phyloP scores from a whole-genome alignment of 2,797 vertebrate genomes.

The Fringilla coelebs region DNA sequence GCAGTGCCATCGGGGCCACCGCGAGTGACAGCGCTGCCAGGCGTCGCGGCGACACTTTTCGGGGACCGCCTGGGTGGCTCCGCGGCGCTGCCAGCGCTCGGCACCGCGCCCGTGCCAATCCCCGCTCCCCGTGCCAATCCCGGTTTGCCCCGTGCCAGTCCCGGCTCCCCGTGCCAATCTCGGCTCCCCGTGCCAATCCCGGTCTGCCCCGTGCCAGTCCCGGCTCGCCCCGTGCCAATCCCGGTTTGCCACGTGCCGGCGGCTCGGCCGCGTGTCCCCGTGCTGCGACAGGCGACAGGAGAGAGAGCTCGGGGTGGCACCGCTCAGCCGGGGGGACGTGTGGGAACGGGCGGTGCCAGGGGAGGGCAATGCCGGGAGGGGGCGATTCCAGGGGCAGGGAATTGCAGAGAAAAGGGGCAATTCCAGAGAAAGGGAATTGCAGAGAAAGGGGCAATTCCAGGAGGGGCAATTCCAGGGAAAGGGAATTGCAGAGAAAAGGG shows the following conservation, averaged over 20 bases:
- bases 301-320: not conserved
- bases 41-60: not conserved
- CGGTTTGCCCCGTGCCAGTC: not conserved
- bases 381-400: too few relatives aligned
- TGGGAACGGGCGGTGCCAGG: not conserved
- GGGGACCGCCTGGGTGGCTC: too few relatives aligned
- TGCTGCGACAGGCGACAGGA: not conserved
- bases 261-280: not conserved
- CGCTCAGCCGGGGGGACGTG: fast-evolving
- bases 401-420: too few relatives aligned
- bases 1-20: not conserved
- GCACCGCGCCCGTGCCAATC: fast-evolving
- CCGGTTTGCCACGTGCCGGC: fast-evolving
- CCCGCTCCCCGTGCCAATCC: fast-evolving
- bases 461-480: fast-evolving
- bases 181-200: fast-evolving
- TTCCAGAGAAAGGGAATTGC: too few relatives aligned
- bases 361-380: not conserved
- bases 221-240: not conserved
- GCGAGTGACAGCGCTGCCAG: not conserved
- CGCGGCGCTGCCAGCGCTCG: fast-evolving
- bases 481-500: fast-evolving
- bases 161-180: not conserved
- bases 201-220: fast-evolving
- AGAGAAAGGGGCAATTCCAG: too few relatives aligned